Evolutionary conservation across 2,888 invertebrate genomes (phyloP).

Genomic region (Notodonta ziczac): DNA sequence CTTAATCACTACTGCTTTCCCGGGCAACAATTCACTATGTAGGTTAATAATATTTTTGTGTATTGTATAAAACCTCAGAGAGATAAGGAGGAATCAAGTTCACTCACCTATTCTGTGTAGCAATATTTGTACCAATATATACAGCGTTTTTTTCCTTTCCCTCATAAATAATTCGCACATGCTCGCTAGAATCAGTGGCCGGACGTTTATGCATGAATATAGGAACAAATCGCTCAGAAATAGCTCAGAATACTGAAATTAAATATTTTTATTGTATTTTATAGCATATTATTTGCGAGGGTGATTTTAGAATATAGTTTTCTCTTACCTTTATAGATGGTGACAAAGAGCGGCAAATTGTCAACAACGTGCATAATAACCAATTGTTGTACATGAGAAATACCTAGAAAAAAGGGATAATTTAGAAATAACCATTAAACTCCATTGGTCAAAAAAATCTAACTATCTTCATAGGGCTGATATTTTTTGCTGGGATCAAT

Average conservation of each 20-base stretch:
- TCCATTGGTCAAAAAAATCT: neutral
- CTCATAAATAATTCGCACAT: constrained; percentile 53
- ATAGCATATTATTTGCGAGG: too few relatives aligned
- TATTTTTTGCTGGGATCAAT: too few relatives aligned
- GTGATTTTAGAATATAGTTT: too few relatives aligned
- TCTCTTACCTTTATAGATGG: constrained; percentile 56
- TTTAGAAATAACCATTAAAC: neutral
- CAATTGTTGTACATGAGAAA: constrained; percentile 59
- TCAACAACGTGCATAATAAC: constrained; percentile 56
- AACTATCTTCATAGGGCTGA: too few relatives aligned
- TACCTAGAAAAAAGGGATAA: constrained; percentile 40
- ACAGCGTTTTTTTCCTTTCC: constrained; percentile 49
- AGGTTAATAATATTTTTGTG: too few relatives aligned
- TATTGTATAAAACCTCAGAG: neutral
- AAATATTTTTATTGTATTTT: neutral
- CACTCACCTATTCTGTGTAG: constrained; percentile 46
- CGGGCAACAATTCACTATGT: too few relatives aligned
- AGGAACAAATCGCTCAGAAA: constrained; percentile 51
- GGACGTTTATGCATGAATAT: constrained; percentile 48
- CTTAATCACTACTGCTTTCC: too few relatives aligned
- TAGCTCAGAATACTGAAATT: constrained; percentile 44
- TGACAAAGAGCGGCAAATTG: constrained; percentile 60
- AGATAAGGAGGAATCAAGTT: neutral
- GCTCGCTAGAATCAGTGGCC: constrained; percentile 55
- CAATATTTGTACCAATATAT: constrained; percentile 49